A percentile compares a stretch with the other conserved stretches of the same genome.
Conservation (phyloP, 2,888 invertebrate genomes). For the Chesias legatella region DNA sequence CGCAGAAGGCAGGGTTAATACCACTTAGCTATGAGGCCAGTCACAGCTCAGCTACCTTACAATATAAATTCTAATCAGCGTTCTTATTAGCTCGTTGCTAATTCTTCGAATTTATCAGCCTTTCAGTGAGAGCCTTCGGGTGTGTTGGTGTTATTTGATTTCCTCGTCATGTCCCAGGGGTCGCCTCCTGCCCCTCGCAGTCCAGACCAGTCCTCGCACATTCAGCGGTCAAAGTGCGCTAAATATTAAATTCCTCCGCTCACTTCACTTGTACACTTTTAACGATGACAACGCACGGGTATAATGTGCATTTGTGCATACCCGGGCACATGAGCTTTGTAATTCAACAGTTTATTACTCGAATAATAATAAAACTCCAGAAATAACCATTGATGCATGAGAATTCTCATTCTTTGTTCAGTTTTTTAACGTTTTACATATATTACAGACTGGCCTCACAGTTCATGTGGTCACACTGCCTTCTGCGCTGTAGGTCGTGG, state of each 20-base stretch:
- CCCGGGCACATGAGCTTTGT: constrained; percentile 29
- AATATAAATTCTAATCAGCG: too few relatives aligned
- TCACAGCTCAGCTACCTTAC: too few relatives aligned
- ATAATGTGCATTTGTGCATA: constrained; percentile 39
- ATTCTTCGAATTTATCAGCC: neutral
- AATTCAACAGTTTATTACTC: constrained; percentile 33
- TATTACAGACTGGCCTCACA: constrained; percentile 14
- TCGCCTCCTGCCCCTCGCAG: constrained; percentile 6
- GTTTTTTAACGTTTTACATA: constrained; percentile 5
- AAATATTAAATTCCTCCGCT: constrained; percentile 31
- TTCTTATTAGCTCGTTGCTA: too few relatives aligned
- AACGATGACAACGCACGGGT: constrained; percentile 38
- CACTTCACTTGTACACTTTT: constrained; percentile 27
- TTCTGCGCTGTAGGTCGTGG: too few relatives aligned
- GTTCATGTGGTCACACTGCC: neutral
- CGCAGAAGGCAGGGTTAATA: too few relatives aligned
- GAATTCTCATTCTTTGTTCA: constrained; percentile 21
- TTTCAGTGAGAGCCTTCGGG: neutral
- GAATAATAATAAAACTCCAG: constrained; percentile 28
- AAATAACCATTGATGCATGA: constrained; percentile 25
- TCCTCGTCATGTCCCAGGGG: constrained; percentile 14
- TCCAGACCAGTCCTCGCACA: constrained; percentile 32
- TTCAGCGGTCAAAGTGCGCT: constrained; percentile 30
- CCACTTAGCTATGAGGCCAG: too few relatives aligned
- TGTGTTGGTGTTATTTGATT: constrained; percentile 17